Evolutionary conservation across 2,888 invertebrate species (phyloP).

Genomic region (Coelinius sp.): DNA sequence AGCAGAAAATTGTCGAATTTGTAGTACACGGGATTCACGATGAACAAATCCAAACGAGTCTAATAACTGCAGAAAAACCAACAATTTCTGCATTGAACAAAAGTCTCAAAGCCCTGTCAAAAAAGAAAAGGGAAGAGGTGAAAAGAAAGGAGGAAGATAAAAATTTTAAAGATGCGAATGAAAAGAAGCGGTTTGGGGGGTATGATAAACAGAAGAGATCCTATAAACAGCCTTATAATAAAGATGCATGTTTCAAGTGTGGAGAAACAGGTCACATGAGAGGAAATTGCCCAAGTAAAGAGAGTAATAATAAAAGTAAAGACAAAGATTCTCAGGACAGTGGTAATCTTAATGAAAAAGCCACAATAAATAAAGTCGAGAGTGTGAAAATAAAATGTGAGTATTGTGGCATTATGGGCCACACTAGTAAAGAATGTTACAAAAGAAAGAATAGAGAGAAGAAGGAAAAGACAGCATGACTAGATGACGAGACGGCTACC

Average conservation of each 20-base stretch:
- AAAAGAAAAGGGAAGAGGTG: too few species aligned
- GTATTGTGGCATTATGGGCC: slow-evolving; percentile 21
- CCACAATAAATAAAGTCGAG: neutral
- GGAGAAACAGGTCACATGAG: too few species aligned
- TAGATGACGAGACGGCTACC: neutral
- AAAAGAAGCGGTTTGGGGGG: too few species aligned
- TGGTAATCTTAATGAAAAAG: neutral
- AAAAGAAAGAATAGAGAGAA: slow-evolving; percentile 30
- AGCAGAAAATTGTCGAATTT: neutral
- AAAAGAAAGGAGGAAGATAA: too few species aligned
- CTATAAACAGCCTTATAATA: too few species aligned
- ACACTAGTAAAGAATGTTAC: slow-evolving; percentile 22
- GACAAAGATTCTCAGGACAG: too few species aligned
- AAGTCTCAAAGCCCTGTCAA: neutral
- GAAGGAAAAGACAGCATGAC: neutral
- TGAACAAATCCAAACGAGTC: slow-evolving; percentile 3
- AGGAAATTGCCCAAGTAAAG: too few species aligned
- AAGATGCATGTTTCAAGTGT: too few species aligned
- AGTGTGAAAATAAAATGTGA: neutral
- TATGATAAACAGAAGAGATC: too few species aligned
- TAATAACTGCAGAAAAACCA: neutral
- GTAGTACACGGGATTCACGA: slow-evolving; percentile 1
- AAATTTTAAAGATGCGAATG: too few species aligned
- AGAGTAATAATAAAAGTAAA: too few species aligned
- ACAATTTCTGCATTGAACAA: slow-evolving; percentile 1